Base-by-base conservation (phyloP, 2,113 vertebrate genomes). In the Alligator mississippiensis region DNA sequence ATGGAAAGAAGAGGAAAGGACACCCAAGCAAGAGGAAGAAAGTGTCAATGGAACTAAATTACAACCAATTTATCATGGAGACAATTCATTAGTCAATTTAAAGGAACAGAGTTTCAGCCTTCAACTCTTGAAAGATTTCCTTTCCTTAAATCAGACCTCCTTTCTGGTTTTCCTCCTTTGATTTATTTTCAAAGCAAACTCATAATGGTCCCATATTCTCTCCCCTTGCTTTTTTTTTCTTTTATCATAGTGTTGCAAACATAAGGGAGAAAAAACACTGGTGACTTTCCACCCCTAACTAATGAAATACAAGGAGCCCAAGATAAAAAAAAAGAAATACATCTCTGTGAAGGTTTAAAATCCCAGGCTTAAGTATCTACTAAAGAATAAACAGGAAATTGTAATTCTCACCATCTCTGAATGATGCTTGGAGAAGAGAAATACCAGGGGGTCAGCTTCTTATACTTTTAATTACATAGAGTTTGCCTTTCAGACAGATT, bases 151-250 rank as follows among this genome's bases (percentile, higher is more conserved):
- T 95, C 79, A 90, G 63, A 58, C 0, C 0, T 18, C 13, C 54
- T 62, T 96, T 93, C 75, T 61, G 86, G 55, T 64, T 74, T 24
- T 84, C 58, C 17, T 80, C 47, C 90, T 95, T 92, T 94, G 90
- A 94, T 96, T 96, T 92, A 16, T 83, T 87, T 95, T 92, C 92
- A 90, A 92, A 94, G 85, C 17, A 9, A 34, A 28, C 25, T 84
- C 28, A 15, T 87, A 86, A 77, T 61, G 17, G 38, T 89, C 22
- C 70, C 25, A 5, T 70, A 76, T 81, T 72, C 30, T 60, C 62
- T 60, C 62, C 79, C 74, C 80, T 92, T n/a, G 64, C 79, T 74
- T 70, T 62, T 94, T 96, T 86, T 88, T 61, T 94, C 80, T 91
- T 47, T 66, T 47, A 47, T 84, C 17, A 59, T 80, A 30, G 25